These are phyloP conservation scores for Leontopithecus rosalia DNA, from an alignment of 2,797 vertebrate species.

Conservation along the genomic window DNA sequence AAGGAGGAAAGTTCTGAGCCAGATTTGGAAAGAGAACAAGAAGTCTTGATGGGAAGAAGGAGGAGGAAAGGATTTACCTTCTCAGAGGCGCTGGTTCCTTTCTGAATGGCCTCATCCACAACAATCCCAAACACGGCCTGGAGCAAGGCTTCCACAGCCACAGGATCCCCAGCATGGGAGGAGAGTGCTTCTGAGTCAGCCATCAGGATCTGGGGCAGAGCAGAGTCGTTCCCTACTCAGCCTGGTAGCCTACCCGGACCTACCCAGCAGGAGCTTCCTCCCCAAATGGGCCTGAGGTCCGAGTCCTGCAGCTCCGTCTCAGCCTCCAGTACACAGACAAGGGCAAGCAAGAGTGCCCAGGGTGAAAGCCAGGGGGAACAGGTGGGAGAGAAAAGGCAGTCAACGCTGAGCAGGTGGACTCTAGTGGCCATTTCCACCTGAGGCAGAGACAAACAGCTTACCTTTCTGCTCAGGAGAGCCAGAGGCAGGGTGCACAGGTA, in stretches of 20 bases:
- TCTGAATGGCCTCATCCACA: constrained; percentile 88
- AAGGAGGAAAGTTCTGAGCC: neutral
- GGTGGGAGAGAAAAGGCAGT: neutral
- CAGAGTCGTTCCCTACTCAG: neutral
- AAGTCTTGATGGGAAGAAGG: constrained; percentile 70
- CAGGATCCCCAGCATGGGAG: constrained; percentile 71
- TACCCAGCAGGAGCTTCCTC: neutral
- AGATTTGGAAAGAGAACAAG: constrained; percentile 50
- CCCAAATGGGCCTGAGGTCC: neutral
- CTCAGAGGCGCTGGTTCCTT: constrained; percentile 86
- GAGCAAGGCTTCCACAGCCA: constrained; percentile 87
- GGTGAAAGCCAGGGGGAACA: neutral
- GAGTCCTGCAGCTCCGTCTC: neutral
- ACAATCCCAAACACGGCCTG: constrained; percentile 88
- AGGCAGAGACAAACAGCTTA: neutral
- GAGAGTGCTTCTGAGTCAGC: constrained; percentile 62
- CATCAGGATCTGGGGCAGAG: constrained; percentile 69
- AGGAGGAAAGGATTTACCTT: constrained; percentile 84
- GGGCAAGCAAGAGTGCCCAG: neutral
- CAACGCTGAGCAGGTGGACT: neutral
- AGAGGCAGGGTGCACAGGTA: neutral
- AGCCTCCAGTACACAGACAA: neutral
- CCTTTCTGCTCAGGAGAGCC: constrained; percentile 6
- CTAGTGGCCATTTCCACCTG: neutral
- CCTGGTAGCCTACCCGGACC: neutral